These are phyloP conservation scores for Marasmarcha lunaedactyla DNA, from an alignment of 2,888 invertebrate species.

Conservation along the genomic window DNA sequence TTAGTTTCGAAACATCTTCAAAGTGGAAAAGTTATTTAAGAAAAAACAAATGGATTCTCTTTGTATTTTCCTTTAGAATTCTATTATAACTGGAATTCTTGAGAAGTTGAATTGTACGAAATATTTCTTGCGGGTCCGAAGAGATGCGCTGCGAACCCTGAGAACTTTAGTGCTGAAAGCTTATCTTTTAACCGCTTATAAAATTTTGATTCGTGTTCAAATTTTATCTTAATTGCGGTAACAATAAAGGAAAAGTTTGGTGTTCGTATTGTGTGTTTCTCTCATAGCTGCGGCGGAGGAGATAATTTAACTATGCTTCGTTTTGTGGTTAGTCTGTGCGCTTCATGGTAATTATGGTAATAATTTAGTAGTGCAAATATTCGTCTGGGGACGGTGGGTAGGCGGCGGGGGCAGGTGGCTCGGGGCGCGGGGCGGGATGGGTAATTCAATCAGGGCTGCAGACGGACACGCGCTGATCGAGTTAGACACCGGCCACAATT, in stretches of 20 bases:
- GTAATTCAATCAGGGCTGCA: constrained; percentile 58
- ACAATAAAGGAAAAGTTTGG: constrained; percentile 51
- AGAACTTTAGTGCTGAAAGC: constrained; percentile 58
- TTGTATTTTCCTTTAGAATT: not conserved
- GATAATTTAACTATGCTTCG: not conserved
- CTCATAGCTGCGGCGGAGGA: not conserved
- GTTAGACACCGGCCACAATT: constrained; percentile 66
- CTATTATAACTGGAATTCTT: constrained; percentile 14
- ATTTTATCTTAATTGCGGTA: constrained; percentile 61
- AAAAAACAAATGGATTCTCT: constrained; percentile 4
- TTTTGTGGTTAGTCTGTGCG: not conserved
- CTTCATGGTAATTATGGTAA: not conserved
- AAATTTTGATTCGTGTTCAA: constrained; percentile 61
- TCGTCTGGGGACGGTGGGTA: constrained; percentile 5
- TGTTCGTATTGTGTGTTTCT: constrained; percentile 29
- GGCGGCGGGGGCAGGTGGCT: constrained; percentile 17
- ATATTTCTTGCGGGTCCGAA: constrained; percentile 22
- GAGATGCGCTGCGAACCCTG: constrained; percentile 34
- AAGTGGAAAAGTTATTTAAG: constrained; percentile 1
- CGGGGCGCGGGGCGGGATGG: constrained; percentile 20
- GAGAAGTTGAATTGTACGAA: constrained; percentile 23
- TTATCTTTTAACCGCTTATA: constrained; percentile 60
- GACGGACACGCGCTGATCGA: constrained; percentile 60
- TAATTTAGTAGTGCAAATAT: constrained; percentile 3
- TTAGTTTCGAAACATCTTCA: constrained; percentile 1